Base-by-base conservation (phyloP, 1,140 invertebrate genomes). In the Hyles euphorbiae region DNA sequence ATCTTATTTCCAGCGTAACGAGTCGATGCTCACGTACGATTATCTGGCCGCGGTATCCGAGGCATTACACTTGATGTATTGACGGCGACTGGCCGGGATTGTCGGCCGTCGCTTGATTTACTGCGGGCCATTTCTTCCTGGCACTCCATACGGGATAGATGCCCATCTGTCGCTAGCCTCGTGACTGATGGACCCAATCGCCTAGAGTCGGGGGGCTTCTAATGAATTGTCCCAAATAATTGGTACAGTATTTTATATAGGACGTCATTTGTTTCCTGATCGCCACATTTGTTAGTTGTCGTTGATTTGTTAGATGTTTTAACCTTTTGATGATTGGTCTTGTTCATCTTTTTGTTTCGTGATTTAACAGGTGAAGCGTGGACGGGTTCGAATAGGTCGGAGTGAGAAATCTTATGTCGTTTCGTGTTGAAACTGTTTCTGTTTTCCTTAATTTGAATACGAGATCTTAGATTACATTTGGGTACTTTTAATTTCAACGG, bases 171-270 rank as follows among this genome's bases (percentile, higher is more conserved):
- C 81, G 77, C 72, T 68, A 64, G 70, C 66, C 48, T 65, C 72
- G 81, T 88, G 83, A 88, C 82, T 74, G 79, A 88, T 88, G 72
- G 76, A 71, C 49, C 72, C 82, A 77, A 87, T 87, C 79, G 76
- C 61, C 73, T 72, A 76, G 72, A 79, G 74, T 76, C 70, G 76
- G 74, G 78, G 76, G 74, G 67, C 58, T 74, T 40, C 74, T 88
- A 88, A 88, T 88, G 85, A 88, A 88, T 88, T 87, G 83, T 88
- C 78, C 82, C 79, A 83, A 87, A 85, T 88, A 88, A 88, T 88
- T 84, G 79, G 76, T 77, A 81, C 80, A 78, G 74, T 84, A 82
- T 85, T 86, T 88, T 86, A 87, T 86, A 84, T 87, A 68, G 76
- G 61, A 40, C 72, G 63, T 83, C 81, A 78, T 88, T 86, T 83